Percentiles rank a stretch among this genome's conserved stretches.
Conservation (phyloP, 1,140 invertebrate genomes). For the Pissodes strobi region DNA sequence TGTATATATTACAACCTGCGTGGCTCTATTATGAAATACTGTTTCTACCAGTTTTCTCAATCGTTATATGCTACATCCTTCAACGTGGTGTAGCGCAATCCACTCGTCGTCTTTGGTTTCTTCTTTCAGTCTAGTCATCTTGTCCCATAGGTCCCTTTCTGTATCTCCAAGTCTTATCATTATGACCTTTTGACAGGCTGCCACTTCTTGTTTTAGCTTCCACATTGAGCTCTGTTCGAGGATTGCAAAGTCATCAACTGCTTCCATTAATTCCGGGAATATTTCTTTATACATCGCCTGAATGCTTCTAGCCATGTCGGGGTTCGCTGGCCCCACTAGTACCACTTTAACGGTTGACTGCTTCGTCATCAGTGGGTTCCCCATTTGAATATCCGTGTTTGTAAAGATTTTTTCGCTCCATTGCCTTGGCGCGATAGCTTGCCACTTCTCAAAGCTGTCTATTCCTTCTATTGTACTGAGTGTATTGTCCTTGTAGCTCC, state of each 20-base stretch:
- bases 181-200: background rate
- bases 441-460: too few species aligned
- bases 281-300: constrained; percentile 9
- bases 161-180: background rate
- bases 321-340: background rate
- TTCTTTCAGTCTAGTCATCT: background rate
- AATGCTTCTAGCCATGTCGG: constrained; percentile 7
- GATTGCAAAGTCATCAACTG: background rate
- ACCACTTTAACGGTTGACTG: constrained; percentile 3
- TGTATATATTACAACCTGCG: constrained; percentile 6
- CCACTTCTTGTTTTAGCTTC: background rate
- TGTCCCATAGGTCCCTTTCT: background rate
- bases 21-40: constrained; percentile 1
- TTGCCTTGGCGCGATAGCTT: background rate
- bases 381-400: background rate
- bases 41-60: constrained; percentile 20
- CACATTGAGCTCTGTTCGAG: background rate
- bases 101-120: background rate
- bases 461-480: too few species aligned
- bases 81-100: constrained; percentile 4
- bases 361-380: constrained; percentile 9
- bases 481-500: too few species aligned
- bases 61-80: background rate
- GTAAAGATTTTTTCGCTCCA: background rate
- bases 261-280: constrained; percentile 7